Conservation (phyloP, 2,113 vertebrate genomes). For the Pseudorasbora parva region DNA sequence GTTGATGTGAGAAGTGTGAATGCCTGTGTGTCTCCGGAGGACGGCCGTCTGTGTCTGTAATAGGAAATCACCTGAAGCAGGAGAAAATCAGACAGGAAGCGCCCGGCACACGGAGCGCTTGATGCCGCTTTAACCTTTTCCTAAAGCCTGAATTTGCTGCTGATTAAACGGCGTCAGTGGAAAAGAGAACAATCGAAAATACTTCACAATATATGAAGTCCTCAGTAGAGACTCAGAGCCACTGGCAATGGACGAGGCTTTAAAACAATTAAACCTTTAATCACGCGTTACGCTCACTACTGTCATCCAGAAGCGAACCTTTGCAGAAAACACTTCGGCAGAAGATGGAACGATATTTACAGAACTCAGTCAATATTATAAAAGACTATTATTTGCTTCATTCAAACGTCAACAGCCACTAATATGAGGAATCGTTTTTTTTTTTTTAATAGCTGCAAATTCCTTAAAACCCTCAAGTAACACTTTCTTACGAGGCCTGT, state of each 20-base stretch:
- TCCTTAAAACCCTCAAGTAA: not conserved
- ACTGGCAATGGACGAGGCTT: not conserved
- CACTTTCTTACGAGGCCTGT: too few species aligned
- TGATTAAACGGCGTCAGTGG: constrained; percentile 63
- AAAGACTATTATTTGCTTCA: not conserved
- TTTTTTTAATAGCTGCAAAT: not conserved
- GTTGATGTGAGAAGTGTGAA: not conserved
- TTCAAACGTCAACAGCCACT: not conserved
- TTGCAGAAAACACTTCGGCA: too few species aligned
- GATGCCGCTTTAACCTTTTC: constrained; percentile 46
- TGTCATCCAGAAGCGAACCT: not conserved
- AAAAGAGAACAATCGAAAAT: constrained; percentile 60
- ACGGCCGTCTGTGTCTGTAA: constrained; percentile 32
- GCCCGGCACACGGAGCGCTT: constrained; percentile 26
- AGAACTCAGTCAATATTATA: too few species aligned
- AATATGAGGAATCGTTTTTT: not conserved
- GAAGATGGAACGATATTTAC: not conserved
- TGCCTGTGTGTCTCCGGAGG: constrained; percentile 6
- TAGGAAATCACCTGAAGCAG: constrained; percentile 59
- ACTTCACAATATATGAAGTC: constrained; percentile 49
- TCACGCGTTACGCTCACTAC: not conserved
- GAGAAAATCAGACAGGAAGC: constrained; percentile 49
- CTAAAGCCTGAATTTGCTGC: constrained; percentile 55
- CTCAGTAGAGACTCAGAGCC: constrained; percentile 30
- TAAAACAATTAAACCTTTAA: constrained; percentile 18